These are phyloP conservation scores for Drosophila siamana DNA, from an alignment of 2,888 invertebrate species.

Conservation along the genomic window DNA sequence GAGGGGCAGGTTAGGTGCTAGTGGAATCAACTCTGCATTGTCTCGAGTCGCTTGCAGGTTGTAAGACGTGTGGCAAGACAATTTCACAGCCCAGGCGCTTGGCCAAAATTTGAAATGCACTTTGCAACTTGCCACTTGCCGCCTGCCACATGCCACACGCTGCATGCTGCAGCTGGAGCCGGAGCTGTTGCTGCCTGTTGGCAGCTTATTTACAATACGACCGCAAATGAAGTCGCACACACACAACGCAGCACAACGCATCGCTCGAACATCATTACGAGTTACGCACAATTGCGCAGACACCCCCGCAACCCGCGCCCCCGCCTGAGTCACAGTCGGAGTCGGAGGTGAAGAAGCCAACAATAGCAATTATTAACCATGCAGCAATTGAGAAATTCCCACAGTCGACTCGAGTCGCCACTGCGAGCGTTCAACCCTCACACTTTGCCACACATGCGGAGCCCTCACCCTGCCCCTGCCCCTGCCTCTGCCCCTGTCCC, in stretches of 20 bases:
- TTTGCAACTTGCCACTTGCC: slow-evolving; percentile 29
- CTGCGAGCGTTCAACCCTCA: slow-evolving; percentile 56
- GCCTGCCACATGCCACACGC: slow-evolving; percentile 19
- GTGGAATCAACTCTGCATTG: neutral
- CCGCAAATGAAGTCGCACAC: slow-evolving; percentile 69
- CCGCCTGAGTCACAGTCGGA: neutral
- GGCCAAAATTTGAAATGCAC: slow-evolving; percentile 42
- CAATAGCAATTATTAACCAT: slow-evolving; percentile 80
- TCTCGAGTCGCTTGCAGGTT: slow-evolving; percentile 4
- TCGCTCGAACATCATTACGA: slow-evolving; percentile 36
- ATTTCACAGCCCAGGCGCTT: slow-evolving; percentile 8
- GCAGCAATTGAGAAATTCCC: slow-evolving; percentile 83
- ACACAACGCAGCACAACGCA: slow-evolving; percentile 28
- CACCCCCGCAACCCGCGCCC: slow-evolving; percentile 31
- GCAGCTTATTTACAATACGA: slow-evolving; percentile 48
- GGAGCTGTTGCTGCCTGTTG: slow-evolving; percentile 1
- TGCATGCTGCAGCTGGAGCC: slow-evolving; percentile 10
- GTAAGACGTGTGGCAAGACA: slow-evolving; percentile 9
- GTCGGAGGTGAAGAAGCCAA: slow-evolving; percentile 73
- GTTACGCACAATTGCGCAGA: slow-evolving; percentile 76
- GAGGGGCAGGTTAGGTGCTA: neutral
- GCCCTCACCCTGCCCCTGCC: neutral
- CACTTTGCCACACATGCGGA: slow-evolving; percentile 33
- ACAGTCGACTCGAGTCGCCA: slow-evolving; percentile 59
- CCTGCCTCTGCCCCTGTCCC: neutral